A percentile compares a stretch with the other conserved stretches of the same genome.
Conservation (phyloP, 2,113 vertebrate species). For the Neofelis nebulosa region DNA sequence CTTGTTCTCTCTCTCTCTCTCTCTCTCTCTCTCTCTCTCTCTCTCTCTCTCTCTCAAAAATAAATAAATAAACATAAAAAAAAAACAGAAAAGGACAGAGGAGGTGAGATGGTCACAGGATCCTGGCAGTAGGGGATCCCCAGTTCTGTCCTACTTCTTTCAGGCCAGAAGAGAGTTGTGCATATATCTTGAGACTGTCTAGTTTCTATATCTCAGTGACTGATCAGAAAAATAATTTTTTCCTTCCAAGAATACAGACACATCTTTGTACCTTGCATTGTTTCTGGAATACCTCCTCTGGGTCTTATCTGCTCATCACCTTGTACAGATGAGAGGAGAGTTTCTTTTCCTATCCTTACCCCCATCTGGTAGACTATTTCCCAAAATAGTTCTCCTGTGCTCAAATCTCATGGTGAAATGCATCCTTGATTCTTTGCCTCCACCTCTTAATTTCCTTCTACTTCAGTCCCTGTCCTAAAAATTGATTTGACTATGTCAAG, state of each 20-base stretch:
- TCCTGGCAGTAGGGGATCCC: not conserved
- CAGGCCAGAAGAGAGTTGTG: not conserved
- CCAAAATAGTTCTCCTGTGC: constrained; percentile 36
- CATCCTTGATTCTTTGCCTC: constrained; percentile 57
- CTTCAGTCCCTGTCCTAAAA: constrained; percentile 33
- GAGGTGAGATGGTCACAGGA: not conserved
- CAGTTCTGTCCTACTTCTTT: not conserved
- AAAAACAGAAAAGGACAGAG: not conserved
- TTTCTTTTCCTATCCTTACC: constrained; percentile 13
- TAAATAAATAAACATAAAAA: no score
- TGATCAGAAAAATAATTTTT: not conserved
- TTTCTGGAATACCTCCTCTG: constrained; percentile 6
- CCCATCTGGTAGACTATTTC: constrained; percentile 50
- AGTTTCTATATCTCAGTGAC: not conserved
- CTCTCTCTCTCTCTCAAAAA: no score
- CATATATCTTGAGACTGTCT: not conserved
- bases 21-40: no score
- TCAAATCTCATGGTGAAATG: constrained; percentile 27
- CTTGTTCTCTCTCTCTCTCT: no score
- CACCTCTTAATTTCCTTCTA: constrained; percentile 36
- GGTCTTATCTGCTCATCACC: constrained; percentile 28
- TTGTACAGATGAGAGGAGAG: constrained; percentile 44
- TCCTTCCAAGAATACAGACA: not conserved
- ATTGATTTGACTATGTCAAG: not conserved
- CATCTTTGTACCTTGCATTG: not conserved